A percentile compares a stretch with the other conserved stretches of the same genome.
These are phyloP conservation scores for Coenonympha glycerion DNA, from an alignment of 2,888 invertebrate species.

Conservation along the genomic window DNA sequence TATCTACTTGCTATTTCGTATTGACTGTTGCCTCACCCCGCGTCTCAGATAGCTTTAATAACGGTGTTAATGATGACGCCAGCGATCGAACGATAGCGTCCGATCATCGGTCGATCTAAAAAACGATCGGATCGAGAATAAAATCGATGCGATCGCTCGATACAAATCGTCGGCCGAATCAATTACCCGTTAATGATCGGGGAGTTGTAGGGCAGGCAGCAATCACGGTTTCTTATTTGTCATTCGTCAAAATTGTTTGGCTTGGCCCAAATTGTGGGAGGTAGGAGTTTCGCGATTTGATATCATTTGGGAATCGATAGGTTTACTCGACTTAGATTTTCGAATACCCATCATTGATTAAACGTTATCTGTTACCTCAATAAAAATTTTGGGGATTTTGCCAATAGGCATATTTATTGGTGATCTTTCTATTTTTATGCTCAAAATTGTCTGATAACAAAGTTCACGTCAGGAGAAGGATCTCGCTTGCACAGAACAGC, in stretches of 20 bases:
- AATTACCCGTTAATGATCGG: slow-evolving; percentile 59
- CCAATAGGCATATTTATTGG: too few relatives aligned
- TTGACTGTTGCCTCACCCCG: slow-evolving; percentile 28
- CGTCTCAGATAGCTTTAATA: slow-evolving; percentile 16
- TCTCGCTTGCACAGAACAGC: too few relatives aligned
- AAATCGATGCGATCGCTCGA: slow-evolving; percentile 36
- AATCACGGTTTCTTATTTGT: slow-evolving; percentile 70
- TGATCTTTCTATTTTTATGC: too few relatives aligned
- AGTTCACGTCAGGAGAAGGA: too few relatives aligned
- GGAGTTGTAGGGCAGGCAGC: slow-evolving; percentile 47
- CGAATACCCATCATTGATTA: too few relatives aligned
- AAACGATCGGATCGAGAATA: slow-evolving; percentile 24
- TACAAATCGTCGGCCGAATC: slow-evolving; percentile 55
- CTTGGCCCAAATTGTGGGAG: slow-evolving; percentile 34
- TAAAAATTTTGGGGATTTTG: too few relatives aligned
- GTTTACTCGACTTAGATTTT: too few relatives aligned
- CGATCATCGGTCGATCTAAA: slow-evolving; percentile 12
- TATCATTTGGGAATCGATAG: too few relatives aligned
- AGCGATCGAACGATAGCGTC: slow-evolving; percentile 6
- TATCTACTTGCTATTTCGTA: background rate
- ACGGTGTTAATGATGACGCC: slow-evolving; percentile 19
- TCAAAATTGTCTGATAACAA: too few relatives aligned
- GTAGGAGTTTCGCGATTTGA: too few relatives aligned
- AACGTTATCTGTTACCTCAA: too few relatives aligned
- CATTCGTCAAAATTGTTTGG: slow-evolving; percentile 65